Evolutionary conservation across 2,797 vertebrate species (phyloP).

Genomic region (Siniperca undulata): DNA sequence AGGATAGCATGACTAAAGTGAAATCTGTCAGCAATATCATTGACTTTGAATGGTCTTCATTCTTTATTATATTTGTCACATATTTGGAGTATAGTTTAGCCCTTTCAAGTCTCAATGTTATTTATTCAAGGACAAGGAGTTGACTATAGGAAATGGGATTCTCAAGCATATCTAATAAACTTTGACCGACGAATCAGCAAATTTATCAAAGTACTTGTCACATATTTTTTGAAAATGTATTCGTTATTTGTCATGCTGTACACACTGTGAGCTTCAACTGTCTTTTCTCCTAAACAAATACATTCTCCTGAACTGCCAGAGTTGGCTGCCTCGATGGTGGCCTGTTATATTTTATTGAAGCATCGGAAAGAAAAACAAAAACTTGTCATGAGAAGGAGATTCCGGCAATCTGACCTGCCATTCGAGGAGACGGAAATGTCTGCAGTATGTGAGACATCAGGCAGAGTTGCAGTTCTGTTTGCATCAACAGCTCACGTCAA

Average conservation of each 20-base stretch:
- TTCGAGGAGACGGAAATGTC: constrained; percentile 48
- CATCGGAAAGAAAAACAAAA: constrained; percentile 61
- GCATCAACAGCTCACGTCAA: constrained; percentile 65
- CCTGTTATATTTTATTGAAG: constrained; percentile 46
- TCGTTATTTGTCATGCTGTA: constrained; percentile 17
- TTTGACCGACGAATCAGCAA: constrained; percentile 27
- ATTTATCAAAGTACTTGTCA: constrained; percentile 31
- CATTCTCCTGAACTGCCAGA: constrained; percentile 33
- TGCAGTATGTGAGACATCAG: constrained; percentile 58
- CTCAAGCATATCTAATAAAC: constrained; percentile 34
- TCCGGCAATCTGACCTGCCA: constrained; percentile 57
- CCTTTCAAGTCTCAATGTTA: constrained; percentile 30
- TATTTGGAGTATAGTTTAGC: constrained; percentile 1
- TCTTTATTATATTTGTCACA: constrained; percentile 15
- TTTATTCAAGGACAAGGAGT: constrained; percentile 45
- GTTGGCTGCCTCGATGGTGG: constrained; percentile 14
- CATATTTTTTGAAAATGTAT: constrained; percentile 3
- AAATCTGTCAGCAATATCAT: constrained; percentile 47
- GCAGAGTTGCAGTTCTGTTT: constrained; percentile 59
- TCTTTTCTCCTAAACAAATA: constrained; percentile 33
- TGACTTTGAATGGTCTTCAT: constrained; percentile 29
- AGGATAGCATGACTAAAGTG: constrained; percentile 37
- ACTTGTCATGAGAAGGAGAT: constrained; percentile 58
- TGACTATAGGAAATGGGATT: constrained; percentile 24
- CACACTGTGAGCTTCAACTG: constrained; percentile 9